Evolutionary conservation across 2,797 vertebrate genomes (phyloP), one percentile per base, ranked within the genome.

Genomic region (Artibeus lituratus): DNA sequence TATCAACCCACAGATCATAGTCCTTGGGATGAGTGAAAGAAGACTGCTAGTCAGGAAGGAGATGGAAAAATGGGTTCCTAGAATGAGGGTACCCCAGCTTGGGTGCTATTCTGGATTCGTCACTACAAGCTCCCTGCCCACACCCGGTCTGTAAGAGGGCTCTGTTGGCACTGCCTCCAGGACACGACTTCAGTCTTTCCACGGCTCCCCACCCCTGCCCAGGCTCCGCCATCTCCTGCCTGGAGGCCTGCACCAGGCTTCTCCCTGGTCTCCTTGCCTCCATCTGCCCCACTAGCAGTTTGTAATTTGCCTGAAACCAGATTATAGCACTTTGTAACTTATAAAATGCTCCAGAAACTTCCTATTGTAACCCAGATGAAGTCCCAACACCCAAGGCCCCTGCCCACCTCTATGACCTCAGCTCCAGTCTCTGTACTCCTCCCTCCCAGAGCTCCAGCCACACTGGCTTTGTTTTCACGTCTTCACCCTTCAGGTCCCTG

Each of bases 341-440:
- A 69, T 1, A n/a, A 51, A 70, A 77, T 5, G 12, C 35, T 70
- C 10, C 0, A 3, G 44, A 51, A 32, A 29, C 42, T 77, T 83
- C n/a, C n/a, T 72, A 15, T 76, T 83, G 70, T 73, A 62, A 90
- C 55, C 47, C 67, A 62, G 32, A 1, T 65, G 82, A 86, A 80
- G 35, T 24, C n/a, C 65, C 47, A 83, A 35, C 44, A 21, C 32
- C 59, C 57, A 19, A 10, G 29, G 39, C 15, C 39, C 62, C 32
- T 22, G n/a, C n/a, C 78, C 10, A 11, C 42, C 74, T 92, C 78
- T 96, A 51, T 93, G 90, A 94, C 86, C 81, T 96, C 82, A 76
- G 37, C 29, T 44, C 7, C 19, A 24, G 29, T 24, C 49, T 49
- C 9, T 51, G 35, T 16, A 37, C 3, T 19, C 35, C 73, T 53